Conservation (phyloP, 2,888 invertebrate genomes). For the Endotricha flammealis region DNA sequence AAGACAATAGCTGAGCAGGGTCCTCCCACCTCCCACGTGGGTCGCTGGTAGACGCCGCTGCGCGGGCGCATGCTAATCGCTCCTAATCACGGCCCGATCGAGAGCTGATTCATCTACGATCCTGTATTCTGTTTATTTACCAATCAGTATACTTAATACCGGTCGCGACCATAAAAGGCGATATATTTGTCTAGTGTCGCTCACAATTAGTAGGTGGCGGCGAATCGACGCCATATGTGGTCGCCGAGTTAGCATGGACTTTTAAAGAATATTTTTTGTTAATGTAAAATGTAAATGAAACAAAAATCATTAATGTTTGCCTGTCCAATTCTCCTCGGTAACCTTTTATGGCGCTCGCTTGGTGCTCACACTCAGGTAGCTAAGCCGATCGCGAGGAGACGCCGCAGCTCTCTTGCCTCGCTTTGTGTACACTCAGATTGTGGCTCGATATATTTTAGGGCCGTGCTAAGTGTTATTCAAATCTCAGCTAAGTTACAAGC, state of each 20-base stretch:
- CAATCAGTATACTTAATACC: constrained; percentile 67
- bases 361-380: constrained; percentile 23
- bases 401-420: not conserved
- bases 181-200: constrained; percentile 72
- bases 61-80: constrained; percentile 66
- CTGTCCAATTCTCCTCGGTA: constrained; percentile 42
- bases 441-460: constrained; percentile 3
- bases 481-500: constrained; percentile 11
- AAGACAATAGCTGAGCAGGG: constrained; percentile 63
- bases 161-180: constrained; percentile 67
- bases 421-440: not conserved
- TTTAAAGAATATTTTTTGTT: constrained; percentile 62
- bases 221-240: constrained; percentile 71
- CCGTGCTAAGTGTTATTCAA: constrained; percentile 10
- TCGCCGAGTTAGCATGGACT: constrained; percentile 57
- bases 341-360: constrained; percentile 47
- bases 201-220: constrained; percentile 69
- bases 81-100: constrained; percentile 71
- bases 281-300: constrained; percentile 63
- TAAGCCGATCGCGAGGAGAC: constrained; percentile 3
- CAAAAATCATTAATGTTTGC: constrained; percentile 71
- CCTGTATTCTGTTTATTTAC: constrained; percentile 70
- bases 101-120: constrained; percentile 70
- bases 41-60: constrained; percentile 37
- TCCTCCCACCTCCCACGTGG: constrained; percentile 72